Evolutionary conservation across 2,113 vertebrate genomes (phyloP).

Genomic region (Illadopsis cleaveri): DNA sequence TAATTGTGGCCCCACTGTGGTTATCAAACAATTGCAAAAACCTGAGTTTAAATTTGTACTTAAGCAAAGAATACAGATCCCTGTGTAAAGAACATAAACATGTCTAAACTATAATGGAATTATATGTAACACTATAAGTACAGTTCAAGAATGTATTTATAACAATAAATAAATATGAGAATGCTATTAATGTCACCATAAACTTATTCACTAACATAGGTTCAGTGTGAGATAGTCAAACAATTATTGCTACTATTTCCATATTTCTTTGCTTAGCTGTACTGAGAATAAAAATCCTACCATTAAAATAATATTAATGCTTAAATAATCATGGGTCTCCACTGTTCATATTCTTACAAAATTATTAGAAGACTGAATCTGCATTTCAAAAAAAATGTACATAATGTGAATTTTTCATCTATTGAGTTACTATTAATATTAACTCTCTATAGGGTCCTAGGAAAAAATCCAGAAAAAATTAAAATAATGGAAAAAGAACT

Average conservation of each 20-base stretch:
- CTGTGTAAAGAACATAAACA: neutral
- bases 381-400: neutral
- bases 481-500: neutral
- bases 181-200: constrained; percentile 12
- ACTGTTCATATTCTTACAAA: neutral
- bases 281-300: neutral
- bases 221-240: neutral
- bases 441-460: neutral
- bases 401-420: neutral
- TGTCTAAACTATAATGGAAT: neutral
- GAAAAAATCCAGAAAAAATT: neutral
- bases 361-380: neutral
- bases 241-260: neutral
- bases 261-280: neutral
- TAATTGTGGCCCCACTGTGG: neutral
- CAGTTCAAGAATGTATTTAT: constrained; percentile 9
- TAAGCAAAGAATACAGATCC: neutral
- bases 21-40: neutral
- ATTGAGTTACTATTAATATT: neutral
- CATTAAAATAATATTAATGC: neutral
- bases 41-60: neutral
- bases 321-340: neutral
- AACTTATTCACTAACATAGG: neutral
- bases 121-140: neutral
- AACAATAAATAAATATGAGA: constrained; percentile 21